Evolutionary conservation across 2,797 vertebrate genomes (phyloP).

Genomic region (Momotus momota): DNA sequence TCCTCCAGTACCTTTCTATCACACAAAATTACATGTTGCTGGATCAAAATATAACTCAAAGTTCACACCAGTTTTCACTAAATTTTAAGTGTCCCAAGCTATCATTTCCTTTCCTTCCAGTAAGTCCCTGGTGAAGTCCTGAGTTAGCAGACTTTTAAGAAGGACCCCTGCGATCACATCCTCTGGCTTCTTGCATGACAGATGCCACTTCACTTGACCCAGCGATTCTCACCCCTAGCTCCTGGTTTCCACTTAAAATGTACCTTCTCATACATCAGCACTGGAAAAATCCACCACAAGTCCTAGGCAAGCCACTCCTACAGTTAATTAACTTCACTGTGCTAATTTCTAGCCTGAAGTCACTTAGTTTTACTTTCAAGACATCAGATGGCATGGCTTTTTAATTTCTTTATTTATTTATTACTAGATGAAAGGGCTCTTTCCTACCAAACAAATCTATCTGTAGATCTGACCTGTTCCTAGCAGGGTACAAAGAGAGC

Average conservation of each 20-base stretch:
- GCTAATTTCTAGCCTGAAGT: not conserved
- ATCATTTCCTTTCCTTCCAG: not conserved
- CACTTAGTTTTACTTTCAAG: not conserved
- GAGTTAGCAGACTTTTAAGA: not conserved
- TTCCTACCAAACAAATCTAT: not conserved
- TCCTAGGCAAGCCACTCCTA: not conserved
- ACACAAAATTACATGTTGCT: not conserved
- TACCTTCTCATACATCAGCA: not conserved
- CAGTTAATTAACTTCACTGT: not conserved
- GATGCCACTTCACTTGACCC: not conserved
- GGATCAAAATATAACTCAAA: not conserved
- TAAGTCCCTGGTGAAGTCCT: not conserved
- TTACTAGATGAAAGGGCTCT: not conserved
- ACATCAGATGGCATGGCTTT: fast-evolving
- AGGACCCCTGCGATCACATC: not conserved
- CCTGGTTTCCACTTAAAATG: not conserved
- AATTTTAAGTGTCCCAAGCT: not conserved
- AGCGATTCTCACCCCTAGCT: not conserved
- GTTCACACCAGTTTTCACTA: not conserved
- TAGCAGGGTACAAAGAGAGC: not conserved
- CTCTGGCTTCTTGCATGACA: not conserved
- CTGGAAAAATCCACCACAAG: not conserved
- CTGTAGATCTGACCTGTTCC: not conserved
- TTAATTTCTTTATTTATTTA: not conserved
- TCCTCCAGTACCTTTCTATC: not conserved